Percentiles rank a stretch among this genome's conserved stretches.
Evolutionary conservation across 2,888 invertebrate genomes (phyloP).

Genomic region (Graphium colonna): DNA sequence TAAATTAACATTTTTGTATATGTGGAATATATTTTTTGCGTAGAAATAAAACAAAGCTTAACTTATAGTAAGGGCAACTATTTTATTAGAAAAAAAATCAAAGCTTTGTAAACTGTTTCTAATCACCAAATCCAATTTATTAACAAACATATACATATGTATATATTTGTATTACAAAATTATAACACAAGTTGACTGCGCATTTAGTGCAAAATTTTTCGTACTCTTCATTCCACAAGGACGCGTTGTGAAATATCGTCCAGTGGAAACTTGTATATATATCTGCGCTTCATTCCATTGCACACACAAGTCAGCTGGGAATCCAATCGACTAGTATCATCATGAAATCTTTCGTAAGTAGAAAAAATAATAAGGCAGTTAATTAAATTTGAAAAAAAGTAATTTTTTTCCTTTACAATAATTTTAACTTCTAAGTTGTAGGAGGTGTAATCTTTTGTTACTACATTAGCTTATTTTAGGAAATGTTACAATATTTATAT

Average conservation of each 20-base stretch:
- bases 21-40: too few species aligned
- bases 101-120: too few species aligned
- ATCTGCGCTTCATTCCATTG: neutral
- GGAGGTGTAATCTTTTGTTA: too few species aligned
- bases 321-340: neutral
- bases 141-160: neutral
- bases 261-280: constrained; percentile 7
- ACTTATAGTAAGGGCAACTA: too few species aligned
- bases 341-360: constrained; percentile 20
- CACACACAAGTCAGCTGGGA: neutral
- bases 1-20: too few species aligned
- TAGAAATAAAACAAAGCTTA: too few species aligned
- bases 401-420: neutral
- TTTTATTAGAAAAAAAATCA: too few species aligned
- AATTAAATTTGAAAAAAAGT: neutral
- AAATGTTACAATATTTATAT: too few species aligned
- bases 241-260: constrained; percentile 8
- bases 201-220: constrained; percentile 5
- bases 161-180: neutral
- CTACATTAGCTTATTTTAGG: too few species aligned
- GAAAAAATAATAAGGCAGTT: neutral
- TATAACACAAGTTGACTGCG: neutral
- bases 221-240: constrained; percentile 7
- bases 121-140: too few species aligned
- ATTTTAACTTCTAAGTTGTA: neutral